Evolutionary conservation across 2,113 vertebrate species (phyloP), one percentile per base, ranked within the genome.

Genomic region (Chaetodon auriga): DNA sequence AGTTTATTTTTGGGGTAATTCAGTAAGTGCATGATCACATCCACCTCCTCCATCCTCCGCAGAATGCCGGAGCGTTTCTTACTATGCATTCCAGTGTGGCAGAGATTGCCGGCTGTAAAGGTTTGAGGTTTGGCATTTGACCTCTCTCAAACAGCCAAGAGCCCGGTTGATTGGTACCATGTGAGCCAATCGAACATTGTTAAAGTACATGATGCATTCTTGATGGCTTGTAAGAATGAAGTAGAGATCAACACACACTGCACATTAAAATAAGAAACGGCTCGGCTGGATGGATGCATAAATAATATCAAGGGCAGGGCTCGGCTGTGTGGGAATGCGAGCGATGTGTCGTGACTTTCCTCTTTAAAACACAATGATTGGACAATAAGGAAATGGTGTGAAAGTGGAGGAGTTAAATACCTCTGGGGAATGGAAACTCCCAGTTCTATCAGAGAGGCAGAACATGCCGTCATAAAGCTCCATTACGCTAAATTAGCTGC

Each of bases 41-140:
- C 14, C 68, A 79, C 30, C 30, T 30, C 30, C 30, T 30, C 30
- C 30, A 30, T 74, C 70, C 62, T 43, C 23, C 43, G 63, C 68
- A 75, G 78, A 80, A 77, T 66, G 68, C 70, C 46, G 21, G 84
- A 75, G 73, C 23, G 58, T 76, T 82, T 90, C 82, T 81, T 58
- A 64, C 73, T 21, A 57, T 91, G 90, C 91, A 92, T 93, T 94
- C 93, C 90, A 78, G 73, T 18, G 83, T 78, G 88, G 88, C 81
- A 75, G 74, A 85, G 77, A 86, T 68, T 55, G 79, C 89, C 89
- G 78, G 77, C 83, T 92, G 86, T 91, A 90, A 93, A 91, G 51
- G 84, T 83, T 80, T 92, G 87, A 88, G 93, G 92, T 92, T 93
- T 95, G 91, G 91, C 92, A 71, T 92, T 90, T 93, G 92, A 94